These are phyloP conservation scores for Rhinoderma darwinii DNA, from an alignment of 2,113 vertebrate species.

Conservation along the genomic window DNA sequence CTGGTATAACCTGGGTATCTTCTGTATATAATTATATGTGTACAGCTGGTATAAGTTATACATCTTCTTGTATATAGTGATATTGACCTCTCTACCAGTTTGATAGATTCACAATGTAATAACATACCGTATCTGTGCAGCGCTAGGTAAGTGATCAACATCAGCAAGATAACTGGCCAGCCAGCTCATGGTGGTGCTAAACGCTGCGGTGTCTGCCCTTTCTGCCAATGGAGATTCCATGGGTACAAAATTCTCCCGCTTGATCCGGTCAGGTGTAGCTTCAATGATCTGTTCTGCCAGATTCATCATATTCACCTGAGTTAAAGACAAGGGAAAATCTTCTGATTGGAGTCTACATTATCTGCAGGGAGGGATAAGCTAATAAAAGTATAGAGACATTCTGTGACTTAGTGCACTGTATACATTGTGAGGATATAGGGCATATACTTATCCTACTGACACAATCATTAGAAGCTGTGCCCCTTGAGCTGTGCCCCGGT, in stretches of 20 bases:
- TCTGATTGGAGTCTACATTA: neutral
- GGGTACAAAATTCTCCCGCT: conserved; percentile 90
- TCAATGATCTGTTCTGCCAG: conserved; percentile 98
- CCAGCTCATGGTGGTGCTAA: conserved; percentile 98
- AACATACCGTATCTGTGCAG: conserved; percentile 89
- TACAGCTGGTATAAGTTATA: neutral
- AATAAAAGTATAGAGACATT: neutral
- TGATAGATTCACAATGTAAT: too few species aligned
- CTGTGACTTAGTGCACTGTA: neutral
- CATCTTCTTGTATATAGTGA: neutral
- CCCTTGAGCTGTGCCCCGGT: neutral
- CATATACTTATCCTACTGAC: neutral
- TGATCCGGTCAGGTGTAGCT: conserved; percentile 95
- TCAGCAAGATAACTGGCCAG: conserved; percentile 97
- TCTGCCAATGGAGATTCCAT: conserved; percentile 78
- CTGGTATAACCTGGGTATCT: too few species aligned
- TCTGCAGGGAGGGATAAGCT: neutral
- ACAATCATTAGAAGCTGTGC: neutral
- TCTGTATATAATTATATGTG: too few species aligned
- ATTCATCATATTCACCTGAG: conserved; percentile 96
- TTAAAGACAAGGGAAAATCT: neutral
- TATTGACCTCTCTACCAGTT: neutral
- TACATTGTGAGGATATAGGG: neutral
- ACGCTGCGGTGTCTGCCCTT: conserved; percentile 77
- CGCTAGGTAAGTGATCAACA: conserved; percentile 89